Conservation (phyloP, 2,113 vertebrate species). For the Myxocyprinus asiaticus region DNA sequence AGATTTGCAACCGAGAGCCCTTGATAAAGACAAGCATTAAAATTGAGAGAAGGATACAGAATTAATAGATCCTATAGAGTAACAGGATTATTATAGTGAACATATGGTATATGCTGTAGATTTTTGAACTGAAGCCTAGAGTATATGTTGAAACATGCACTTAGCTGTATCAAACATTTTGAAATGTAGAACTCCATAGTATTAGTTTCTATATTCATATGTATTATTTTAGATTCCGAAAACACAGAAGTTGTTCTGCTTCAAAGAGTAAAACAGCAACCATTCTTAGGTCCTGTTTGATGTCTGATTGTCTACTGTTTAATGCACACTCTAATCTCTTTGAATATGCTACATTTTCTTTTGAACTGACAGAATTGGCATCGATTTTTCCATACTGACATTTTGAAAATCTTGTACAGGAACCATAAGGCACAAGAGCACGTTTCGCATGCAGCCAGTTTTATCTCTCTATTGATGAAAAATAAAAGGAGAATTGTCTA, state of each 20-base stretch:
- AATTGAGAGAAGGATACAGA: too few relatives aligned
- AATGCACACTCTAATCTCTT: too few relatives aligned
- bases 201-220: not conserved
- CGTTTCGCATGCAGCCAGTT: not conserved
- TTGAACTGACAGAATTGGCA: slow-evolving; percentile 19
- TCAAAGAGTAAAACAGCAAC: not conserved
- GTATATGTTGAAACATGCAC: not conserved
- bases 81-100: too few relatives aligned
- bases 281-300: slow-evolving; percentile 22
- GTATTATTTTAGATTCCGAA: slow-evolving; percentile 7
- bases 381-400: not conserved
- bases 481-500: too few relatives aligned
- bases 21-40: too few relatives aligned
- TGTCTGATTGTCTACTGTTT: not conserved
- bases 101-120: too few relatives aligned
- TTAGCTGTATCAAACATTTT: not conserved
- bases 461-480: too few relatives aligned
- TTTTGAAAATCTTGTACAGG: not conserved
- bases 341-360: not conserved
- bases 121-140: too few relatives aligned
- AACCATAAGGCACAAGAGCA: not conserved
- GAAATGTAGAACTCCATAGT: not conserved
- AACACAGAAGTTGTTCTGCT: not conserved
- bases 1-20: too few relatives aligned
- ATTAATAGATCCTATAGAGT: too few relatives aligned